Base-by-base conservation (phyloP, 2,888 invertebrate species). In the Epsilonema sp. region DNA sequence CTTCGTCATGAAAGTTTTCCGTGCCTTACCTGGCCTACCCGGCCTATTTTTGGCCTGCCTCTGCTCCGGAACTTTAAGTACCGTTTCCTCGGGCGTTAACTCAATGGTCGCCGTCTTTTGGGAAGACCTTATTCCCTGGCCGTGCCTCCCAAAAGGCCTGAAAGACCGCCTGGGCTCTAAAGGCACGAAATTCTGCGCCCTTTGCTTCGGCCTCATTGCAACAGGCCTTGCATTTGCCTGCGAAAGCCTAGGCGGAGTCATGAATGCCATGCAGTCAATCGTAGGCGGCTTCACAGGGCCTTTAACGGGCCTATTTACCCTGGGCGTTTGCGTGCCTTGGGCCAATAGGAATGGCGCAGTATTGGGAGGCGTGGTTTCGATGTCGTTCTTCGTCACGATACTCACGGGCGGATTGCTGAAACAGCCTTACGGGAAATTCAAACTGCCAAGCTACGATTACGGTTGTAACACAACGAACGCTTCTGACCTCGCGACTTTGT, bases 31-130 rank as follows among this genome's bases (percentile, higher is more conserved):
- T 16, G 47, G 47, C 22, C 16, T 45, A 4, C 31, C 45, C 21
- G 47, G 47, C 5, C 22, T 47, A 5, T 47, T 46, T 47, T 26
- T 47, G n/a, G 47, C 46, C 16, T 26, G 44, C 21, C 37, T 43
- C 40, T 47, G 37, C 42, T 26, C 24, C 21, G 45, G 42, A 5
- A 26, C 47, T 13, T 21, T 47, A 16, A 46, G 46, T 46, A 42
- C 47, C 3, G 44, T 47, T 11, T 47, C 47, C 39, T 11, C 8
- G 5, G 39, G 39, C 8, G 21, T 39, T 11, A 39, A 20, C 22
- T 31, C 16, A 31, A 31, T 31, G 8, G 31, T 31, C 16, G n/a
- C n/a, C n/a, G n/a, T n/a, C n/a, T n/a, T n/a, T n/a, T n/a, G n/a
- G n/a, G n/a, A n/a, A n/a, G n/a, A n/a, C n/a, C n/a, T n/a, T n/a